Conservation (phyloP, 2,888 invertebrate genomes). For the Tenthredo mesomela region DNA sequence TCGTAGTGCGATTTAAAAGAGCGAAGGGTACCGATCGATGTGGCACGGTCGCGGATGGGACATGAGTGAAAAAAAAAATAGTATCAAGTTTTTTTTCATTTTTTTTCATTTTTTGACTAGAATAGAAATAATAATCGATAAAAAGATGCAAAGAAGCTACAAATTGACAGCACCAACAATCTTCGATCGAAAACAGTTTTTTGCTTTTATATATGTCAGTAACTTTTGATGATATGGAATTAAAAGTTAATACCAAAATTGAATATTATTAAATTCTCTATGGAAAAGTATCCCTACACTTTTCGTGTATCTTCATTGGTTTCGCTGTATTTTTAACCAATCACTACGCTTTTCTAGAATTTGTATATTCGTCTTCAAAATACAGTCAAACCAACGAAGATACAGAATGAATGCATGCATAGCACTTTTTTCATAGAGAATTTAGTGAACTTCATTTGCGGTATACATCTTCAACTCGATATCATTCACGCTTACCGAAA, state of each 20-base stretch:
- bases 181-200: neutral
- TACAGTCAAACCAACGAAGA: neutral
- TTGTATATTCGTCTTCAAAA: neutral
- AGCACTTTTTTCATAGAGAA: neutral
- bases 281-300: neutral
- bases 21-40: neutral
- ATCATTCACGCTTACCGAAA: neutral
- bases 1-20: neutral
- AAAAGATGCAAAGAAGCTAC: too few relatives aligned
- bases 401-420: neutral
- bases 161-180: too few relatives aligned
- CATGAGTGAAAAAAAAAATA: neutral
- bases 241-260: neutral
- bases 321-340: neutral
- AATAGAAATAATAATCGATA: neutral
- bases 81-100: neutral
- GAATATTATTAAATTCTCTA: neutral
- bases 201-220: neutral
- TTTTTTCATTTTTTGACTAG: neutral
- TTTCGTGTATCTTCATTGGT: neutral
- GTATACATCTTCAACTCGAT: neutral
- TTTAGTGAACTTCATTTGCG: neutral
- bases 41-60: neutral
- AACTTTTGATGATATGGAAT: neutral
- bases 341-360: too few relatives aligned